Conservation (phyloP, 1,140 invertebrate genomes). For the Parapsyche elsis region DNA sequence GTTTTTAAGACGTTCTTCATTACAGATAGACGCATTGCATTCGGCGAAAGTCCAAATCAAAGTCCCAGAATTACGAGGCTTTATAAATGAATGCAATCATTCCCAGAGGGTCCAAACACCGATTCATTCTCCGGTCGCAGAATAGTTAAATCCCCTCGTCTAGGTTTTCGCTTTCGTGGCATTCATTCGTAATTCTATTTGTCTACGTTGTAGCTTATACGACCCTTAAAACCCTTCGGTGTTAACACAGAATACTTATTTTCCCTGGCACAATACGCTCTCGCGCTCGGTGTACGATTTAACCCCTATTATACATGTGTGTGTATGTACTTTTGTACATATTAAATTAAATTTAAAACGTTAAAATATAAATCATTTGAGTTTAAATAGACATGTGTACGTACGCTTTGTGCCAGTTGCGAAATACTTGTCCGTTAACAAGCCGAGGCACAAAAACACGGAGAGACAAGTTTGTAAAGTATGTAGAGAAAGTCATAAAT, state of each 20-base stretch:
- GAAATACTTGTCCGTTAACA: background rate
- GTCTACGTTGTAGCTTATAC: conserved; percentile 3
- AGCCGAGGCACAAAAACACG: background rate
- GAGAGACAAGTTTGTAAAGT: conserved; percentile 20
- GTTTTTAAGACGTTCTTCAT: too few relatives aligned
- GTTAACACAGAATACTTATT: background rate
- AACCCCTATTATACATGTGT: too few relatives aligned
- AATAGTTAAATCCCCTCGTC: background rate
- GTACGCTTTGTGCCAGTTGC: background rate
- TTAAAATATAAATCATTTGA: background rate
- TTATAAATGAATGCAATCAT: background rate
- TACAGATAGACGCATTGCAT: too few relatives aligned
- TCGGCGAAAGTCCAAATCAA: too few relatives aligned
- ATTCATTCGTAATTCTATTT: conserved; percentile 9
- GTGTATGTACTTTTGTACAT: too few relatives aligned
- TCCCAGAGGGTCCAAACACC: background rate
- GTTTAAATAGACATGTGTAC: background rate
- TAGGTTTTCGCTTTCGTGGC: conserved; percentile 3
- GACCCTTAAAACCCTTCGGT: background rate
- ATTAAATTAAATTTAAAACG: background rate
- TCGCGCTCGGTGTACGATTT: too few relatives aligned
- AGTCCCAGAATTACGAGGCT: background rate
- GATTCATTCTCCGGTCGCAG: background rate
- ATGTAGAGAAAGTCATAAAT: conserved; percentile 12
- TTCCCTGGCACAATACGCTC: background rate